These are phyloP conservation scores for Nyleta sp. DNA, from an alignment of 2,888 invertebrate species.

Conservation along the genomic window DNA sequence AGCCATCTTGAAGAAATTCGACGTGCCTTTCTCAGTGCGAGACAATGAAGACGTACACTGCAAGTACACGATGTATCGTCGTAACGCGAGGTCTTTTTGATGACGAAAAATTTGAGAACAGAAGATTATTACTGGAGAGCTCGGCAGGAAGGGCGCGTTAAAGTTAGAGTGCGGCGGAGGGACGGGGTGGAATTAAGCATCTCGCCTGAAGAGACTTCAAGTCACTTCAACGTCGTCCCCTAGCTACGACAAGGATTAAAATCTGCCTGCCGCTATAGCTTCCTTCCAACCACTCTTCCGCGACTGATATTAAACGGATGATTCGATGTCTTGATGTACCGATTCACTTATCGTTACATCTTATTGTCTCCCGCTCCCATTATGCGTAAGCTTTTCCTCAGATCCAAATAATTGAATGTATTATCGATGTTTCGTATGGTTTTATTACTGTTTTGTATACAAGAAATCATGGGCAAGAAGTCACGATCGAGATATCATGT, in stretches of 20 bases:
- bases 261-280: slow-evolving; percentile 79
- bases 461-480: no score
- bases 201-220: slow-evolving; percentile 82
- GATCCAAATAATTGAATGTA: slow-evolving; percentile 15
- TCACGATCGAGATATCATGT: no score
- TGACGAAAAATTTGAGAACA: slow-evolving; percentile 74
- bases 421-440: background rate
- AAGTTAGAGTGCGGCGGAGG: slow-evolving; percentile 65
- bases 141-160: slow-evolving; percentile 69
- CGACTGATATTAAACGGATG: slow-evolving; percentile 77
- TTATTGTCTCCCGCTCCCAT: slow-evolving; percentile 32
- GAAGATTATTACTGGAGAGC: slow-evolving; percentile 76
- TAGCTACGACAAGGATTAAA: slow-evolving; percentile 81
- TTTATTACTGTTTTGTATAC: no score
- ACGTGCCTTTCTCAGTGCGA: slow-evolving; percentile 33
- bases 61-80: slow-evolving; percentile 43
- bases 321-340: slow-evolving; percentile 73
- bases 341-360: slow-evolving; percentile 60
- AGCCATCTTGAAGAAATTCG: slow-evolving; percentile 36
- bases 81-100: slow-evolving; percentile 66
- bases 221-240: slow-evolving; percentile 80
- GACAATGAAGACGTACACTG: slow-evolving; percentile 44
- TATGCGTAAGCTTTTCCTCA: slow-evolving; percentile 19
- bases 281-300: slow-evolving; percentile 66
- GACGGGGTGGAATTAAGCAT: slow-evolving; percentile 80